phyloP scores from a whole-genome alignment of 2,888 invertebrate species.

The Drosophila mimetica region DNA sequence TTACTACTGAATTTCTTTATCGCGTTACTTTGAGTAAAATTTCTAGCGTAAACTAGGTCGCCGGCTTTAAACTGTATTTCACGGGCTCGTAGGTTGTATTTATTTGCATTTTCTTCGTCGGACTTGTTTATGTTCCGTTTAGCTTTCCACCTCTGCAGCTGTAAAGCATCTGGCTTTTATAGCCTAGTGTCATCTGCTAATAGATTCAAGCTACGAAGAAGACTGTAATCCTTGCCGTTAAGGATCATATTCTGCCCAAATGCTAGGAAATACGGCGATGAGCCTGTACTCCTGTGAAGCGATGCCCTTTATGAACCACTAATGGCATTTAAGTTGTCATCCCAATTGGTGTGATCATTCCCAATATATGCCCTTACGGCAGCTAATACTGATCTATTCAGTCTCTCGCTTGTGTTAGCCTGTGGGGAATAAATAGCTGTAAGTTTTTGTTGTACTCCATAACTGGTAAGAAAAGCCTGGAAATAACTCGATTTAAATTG shows the following conservation, averaged over 20 bases:
- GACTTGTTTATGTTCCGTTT: not conserved
- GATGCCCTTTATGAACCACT: too few relatives aligned
- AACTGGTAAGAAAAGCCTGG: too few relatives aligned
- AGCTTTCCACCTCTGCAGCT: constrained; percentile 1
- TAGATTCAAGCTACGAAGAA: not conserved
- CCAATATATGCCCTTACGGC: too few relatives aligned
- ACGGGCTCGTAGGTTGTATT: not conserved
- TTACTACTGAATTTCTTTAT: not conserved
- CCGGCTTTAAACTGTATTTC: not conserved
- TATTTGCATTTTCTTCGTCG: too few relatives aligned
- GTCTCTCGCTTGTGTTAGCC: not conserved
- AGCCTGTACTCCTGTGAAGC: too few relatives aligned
- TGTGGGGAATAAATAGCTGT: not conserved
- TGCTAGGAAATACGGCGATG: too few relatives aligned
- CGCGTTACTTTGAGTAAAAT: not conserved
- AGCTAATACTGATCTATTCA: not conserved
- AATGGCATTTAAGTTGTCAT: too few relatives aligned
- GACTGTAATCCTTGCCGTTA: not conserved
- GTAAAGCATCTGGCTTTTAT: not conserved
- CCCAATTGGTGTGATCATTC: too few relatives aligned
- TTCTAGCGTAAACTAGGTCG: not conserved
- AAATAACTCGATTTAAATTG: too few relatives aligned
- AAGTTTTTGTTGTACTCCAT: not conserved
- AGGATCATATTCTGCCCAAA: constrained; percentile 1
- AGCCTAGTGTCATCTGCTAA: constrained; percentile 1